Percentiles rank a stretch among this genome's conserved stretches.
These are phyloP conservation scores for Glyptemys insculpta DNA, from an alignment of 2,797 vertebrate genomes.

Conservation along the genomic window DNA sequence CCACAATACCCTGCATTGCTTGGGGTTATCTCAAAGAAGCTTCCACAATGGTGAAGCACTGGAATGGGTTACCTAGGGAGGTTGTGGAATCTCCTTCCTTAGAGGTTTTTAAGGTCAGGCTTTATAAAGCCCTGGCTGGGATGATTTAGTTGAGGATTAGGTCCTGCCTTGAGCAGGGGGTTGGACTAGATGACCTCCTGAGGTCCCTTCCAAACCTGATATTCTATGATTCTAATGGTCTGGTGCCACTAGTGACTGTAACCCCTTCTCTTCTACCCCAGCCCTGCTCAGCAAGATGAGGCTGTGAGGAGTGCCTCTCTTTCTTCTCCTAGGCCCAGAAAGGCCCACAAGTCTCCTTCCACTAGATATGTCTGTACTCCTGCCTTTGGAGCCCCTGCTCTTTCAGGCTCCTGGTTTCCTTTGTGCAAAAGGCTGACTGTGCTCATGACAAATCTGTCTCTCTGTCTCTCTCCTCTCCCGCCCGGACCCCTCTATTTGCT, in stretches of 20 bases:
- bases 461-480: background rate
- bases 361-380: accelerated
- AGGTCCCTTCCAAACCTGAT: no score
- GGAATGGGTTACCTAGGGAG: no score
- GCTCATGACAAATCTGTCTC: accelerated
- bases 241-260: background rate
- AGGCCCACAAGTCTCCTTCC: background rate
- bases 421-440: background rate
- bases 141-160: no score
- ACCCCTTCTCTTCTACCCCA: no score
- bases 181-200: no score
- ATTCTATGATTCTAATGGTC: background rate
- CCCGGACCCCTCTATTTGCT: accelerated
- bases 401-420: background rate
- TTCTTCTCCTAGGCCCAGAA: background rate
- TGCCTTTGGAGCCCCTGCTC: accelerated
- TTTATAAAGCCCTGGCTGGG: no score
- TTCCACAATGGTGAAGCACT: background rate
- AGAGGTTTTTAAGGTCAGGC: no score
- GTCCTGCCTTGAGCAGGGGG: no score
- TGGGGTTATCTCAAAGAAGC: background rate
- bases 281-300: background rate
- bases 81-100: no score
- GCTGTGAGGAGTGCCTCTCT: background rate
- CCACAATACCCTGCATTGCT: background rate